Base-by-base conservation (phyloP, 2,888 invertebrate genomes). In the Temnothorax unifasciatus region DNA sequence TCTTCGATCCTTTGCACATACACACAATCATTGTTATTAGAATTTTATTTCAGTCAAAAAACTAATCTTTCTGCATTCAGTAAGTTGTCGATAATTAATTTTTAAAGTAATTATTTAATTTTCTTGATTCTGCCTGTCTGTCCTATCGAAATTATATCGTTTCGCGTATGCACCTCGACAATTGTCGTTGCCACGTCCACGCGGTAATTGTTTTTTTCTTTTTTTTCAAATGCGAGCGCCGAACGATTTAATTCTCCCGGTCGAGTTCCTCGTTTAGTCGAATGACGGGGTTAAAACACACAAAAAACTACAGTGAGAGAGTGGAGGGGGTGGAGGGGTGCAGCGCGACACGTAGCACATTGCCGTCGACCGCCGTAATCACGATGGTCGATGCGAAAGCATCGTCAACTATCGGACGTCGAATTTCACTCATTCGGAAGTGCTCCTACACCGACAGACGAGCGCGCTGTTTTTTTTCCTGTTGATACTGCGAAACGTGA, bases 241-340 rank as follows among this genome's bases (percentile, higher is more conserved):
- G 74, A 87, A 83, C 85, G 88, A 88, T 91, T 91, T 90, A 77
- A 91, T 91, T 90, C 76, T 86, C 75, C 83, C 84, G 47, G 76
- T 85, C 75, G 68, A n/a, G 77, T 44, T 71, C 18, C 63, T 68
- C 69, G 71, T 81, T 29, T 57, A 29, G 69, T 34, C 15, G 71
- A 75, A 76, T 71, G 71, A 52, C 68, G 74, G 61, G 29, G 73
- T 82, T 68, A 75, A 83, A 89, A 86, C 38, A 63, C 59, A n/a
- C 81, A 79, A 82, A 69, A 81, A 77, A 50, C 71, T 81, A 77
- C 52, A 77, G 76, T 38, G 76, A 29, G 63, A 63, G 64, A 69
- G 29, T 29, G 34, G 76, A 29, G 59, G 52, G 64, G 66, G 25
- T 34, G 54, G 15, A 25, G 84, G 25, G 21, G 25, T 29, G 21